Base-by-base conservation (phyloP, 2,113 vertebrate genomes). In the Gymnobelideus leadbeateri region DNA sequence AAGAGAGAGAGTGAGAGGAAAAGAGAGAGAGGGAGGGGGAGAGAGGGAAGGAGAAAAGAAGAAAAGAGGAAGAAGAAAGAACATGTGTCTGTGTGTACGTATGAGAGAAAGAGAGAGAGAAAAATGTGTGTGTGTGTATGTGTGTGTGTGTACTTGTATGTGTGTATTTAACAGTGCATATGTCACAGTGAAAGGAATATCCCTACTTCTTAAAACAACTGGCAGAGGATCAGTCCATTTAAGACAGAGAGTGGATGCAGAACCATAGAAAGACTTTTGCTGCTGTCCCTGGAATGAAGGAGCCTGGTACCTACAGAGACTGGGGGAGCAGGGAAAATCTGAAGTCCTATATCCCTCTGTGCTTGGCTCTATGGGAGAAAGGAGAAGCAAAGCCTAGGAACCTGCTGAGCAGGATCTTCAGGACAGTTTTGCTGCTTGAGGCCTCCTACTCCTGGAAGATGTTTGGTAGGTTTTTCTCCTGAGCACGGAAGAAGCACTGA, bases 381-480 rank as follows among this genome's bases (percentile, higher is more conserved):
- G 95, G 94, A 55, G 89, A 55, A 89, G 53, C n/a, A 31, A 96
- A 91, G 94, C 50, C 3, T 54, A 89, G 93, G 68, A 97, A 97
- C 96, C 96, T 94, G 95, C 95, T 37, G 19, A 96, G 94, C 96
- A 31, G 93, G 97, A 77, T 90, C 0, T 0, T 93, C 91, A 3
- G 68, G 96, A 93, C 1, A 24, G 49, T 26, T 19, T n/a, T 3
- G 43, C 10, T n/a, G 93, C 47, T 49, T 3, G 24, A 37, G 43
- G 46, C 77, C 10, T 54, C 95, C 93, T 31, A 50, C 90, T 53
- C 91, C 51, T 91, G 50, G 54, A 37, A 21, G 51, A 53, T n/a
- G 89, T 8, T 37, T 3, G 43, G 2, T 25, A 31, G 61, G 84
- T 93, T 93, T 91, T 95, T 90, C 89, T 95, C 92, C 90, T 43